Evolutionary conservation across 2,797 vertebrate species (phyloP), one percentile per base, ranked within the genome.

Genomic region (Paratrypauchen microcephalus): DNA sequence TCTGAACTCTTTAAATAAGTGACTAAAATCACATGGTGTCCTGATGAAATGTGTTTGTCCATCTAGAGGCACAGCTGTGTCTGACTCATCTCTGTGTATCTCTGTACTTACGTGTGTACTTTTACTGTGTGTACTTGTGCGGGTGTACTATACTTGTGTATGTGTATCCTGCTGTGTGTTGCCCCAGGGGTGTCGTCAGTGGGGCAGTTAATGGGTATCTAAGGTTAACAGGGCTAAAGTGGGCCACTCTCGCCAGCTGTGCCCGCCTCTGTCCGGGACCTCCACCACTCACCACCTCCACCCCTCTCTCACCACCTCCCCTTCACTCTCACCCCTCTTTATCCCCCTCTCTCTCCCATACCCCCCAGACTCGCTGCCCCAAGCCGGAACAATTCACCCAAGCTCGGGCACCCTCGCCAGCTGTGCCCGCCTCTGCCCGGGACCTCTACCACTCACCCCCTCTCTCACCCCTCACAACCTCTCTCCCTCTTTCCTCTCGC

Each of bases 161-260:
- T 73, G 64, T 81, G 79, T 74, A 57, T 65, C 18, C 21, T 55
- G 21, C 9, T 66, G 32, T 69, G 80, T 70, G 78, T 81, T 77
- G 86, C 88, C 88, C 83, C 81, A 63, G 45, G 89, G 91, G 91
- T 91, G 84, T 88, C 92, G 89, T 93, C 92, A 93, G 89, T 66
- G 72, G 93, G 91, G 91, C 92, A 93, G 91, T 92, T 92, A 94
- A 93, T 93, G 89, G 92, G 92, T 92, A 93, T 93, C 91, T 92
- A 92, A 89, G 92, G 85, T 82, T 89, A 88, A 86, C 87, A 12
- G 80, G 82, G 41, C 41, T 45, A 45, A 45, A 45, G 83, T 86
- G 88, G 88, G 89, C 90, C 86, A 89, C 87, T 88, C 83, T 74
- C 82, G 87, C 85, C 93, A 94, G 93, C 93, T 94, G 93, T 92